A percentile compares a stretch with the other conserved stretches of the same genome.
Conservation (phyloP, 2,888 invertebrate species). For the Camptogramma bilineatum region DNA sequence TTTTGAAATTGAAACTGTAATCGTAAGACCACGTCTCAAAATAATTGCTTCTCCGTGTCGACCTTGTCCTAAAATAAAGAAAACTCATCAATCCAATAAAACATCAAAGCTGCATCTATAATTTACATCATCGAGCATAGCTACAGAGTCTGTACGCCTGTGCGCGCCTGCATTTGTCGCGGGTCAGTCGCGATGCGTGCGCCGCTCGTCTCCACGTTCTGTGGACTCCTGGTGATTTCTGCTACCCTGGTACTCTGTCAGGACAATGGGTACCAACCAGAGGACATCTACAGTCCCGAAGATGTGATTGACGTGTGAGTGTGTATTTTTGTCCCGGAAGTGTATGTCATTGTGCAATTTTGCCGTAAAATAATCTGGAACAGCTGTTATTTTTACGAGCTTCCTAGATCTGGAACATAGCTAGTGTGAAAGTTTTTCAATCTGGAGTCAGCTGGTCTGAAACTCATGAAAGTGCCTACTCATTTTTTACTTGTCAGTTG, state of each 20-base stretch:
- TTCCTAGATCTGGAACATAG: neutral
- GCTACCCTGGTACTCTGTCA: constrained; percentile 68
- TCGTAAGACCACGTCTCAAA: neutral
- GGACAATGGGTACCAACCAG: constrained; percentile 71
- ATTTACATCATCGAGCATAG: constrained; percentile 36
- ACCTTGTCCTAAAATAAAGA: constrained; percentile 25
- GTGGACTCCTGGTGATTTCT: constrained; percentile 65
- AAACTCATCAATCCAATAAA: constrained; percentile 24
- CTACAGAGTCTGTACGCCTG: constrained; percentile 65
- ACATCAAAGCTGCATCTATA: constrained; percentile 39
- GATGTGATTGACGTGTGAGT: constrained; percentile 80
- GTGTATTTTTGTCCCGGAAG: constrained; percentile 51
- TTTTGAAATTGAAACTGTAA: neutral
- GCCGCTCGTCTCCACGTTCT: constrained; percentile 70
- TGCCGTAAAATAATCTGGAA: neutral
- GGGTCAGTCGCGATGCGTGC: constrained; percentile 81
- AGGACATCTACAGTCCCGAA: constrained; percentile 69
- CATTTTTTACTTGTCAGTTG: too few relatives aligned
- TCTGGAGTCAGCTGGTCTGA: neutral
- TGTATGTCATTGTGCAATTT: constrained; percentile 23
- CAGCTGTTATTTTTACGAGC: constrained; percentile 1
- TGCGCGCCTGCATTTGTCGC: constrained; percentile 71
- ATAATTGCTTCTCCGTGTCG: neutral
- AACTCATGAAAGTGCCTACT: neutral
- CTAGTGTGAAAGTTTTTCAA: neutral